Base-by-base conservation (phyloP, 1,140 invertebrate genomes). In the Aphaenogaster rudis region DNA sequence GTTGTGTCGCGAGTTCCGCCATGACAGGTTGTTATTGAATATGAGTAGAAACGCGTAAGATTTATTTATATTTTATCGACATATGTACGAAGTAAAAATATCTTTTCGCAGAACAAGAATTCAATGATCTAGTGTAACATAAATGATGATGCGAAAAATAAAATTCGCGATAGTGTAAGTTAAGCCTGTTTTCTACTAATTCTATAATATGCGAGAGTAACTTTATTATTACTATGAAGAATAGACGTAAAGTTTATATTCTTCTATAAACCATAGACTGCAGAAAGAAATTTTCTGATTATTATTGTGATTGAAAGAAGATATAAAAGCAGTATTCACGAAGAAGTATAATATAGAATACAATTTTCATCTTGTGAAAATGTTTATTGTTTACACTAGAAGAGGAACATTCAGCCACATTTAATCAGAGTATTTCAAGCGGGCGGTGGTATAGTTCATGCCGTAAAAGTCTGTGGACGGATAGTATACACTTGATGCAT, bases 401-500 rank as follows among this genome's bases (percentile, higher is more conserved):
- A 81, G 77, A 36, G 45, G 33, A 66, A 52, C 45, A 76, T 90
- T 86, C 66, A 50, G 63, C 52, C 64, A 72, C 88, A 66, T 91
- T 91, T 91, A 91, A 91, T 91, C 90, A 88, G 81, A 88, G 76
- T 88, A 88, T 88, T 91, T 90, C 81, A 85, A 85, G 77, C 50
- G 45, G 45, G 45, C 48, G 64, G 50, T 50, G 59, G 86, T 86
- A 79, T 86, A 79, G 82, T 84, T 87, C 79, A 85, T 80, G 81
- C 86, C 84, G 78, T 91, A 91, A 91, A 88, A 88, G 89, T 91
- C 89, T 87, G 74, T 82, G 91, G 90, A 91, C 90, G 90, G 59
- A 84, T 90, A 77, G 87, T 88, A 91, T 87, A 91, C 90, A 91
- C 89, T 91, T 88, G 82, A 91, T 90, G 81, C 90, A 89, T 91